phyloP scores from a whole-genome alignment of 2,113 vertebrate genomes.

The Trematomus loennbergii region DNA sequence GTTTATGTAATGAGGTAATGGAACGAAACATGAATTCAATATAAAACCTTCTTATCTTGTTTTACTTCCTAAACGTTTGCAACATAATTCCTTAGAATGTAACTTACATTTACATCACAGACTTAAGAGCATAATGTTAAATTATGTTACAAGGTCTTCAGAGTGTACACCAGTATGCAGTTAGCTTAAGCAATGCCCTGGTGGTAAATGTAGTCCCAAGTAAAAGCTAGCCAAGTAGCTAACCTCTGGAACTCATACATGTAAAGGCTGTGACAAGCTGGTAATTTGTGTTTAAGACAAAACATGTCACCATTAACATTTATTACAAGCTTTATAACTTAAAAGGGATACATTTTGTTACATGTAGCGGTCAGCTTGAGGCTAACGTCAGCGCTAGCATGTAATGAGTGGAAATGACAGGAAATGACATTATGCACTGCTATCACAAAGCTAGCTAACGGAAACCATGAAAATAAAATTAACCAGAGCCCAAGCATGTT shows the following conservation, averaged over 20 bases:
- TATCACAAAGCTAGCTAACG: conserved; percentile 31
- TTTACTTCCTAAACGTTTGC: not conserved
- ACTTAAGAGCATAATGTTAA: not conserved
- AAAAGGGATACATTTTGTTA: not conserved
- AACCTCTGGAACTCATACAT: not conserved
- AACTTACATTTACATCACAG: not conserved
- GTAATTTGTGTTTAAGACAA: not conserved
- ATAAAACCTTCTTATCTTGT: not conserved
- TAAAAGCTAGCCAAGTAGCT: conserved; percentile 14
- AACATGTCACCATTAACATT: not conserved
- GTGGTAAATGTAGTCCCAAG: conserved; percentile 56
- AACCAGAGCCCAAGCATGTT: not conserved
- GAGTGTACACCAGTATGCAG: conserved; percentile 34
- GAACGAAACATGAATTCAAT: not conserved
- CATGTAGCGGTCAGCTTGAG: not conserved
- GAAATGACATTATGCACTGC: conserved; percentile 64
- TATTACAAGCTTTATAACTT: not conserved
- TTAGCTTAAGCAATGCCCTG: conserved; percentile 10
- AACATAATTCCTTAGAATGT: too few species aligned
- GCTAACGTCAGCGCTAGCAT: conserved; percentile 67
- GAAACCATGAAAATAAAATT: conserved; percentile 20
- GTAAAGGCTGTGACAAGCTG: not conserved
- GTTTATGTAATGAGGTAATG: not conserved
- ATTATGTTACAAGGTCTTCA: conserved; percentile 1
- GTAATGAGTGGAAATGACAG: conserved; percentile 65